Evolutionary conservation across 2,888 invertebrate genomes (phyloP), one percentile per base, ranked within the genome.

Genomic region (Caenorhabditis afra): DNA sequence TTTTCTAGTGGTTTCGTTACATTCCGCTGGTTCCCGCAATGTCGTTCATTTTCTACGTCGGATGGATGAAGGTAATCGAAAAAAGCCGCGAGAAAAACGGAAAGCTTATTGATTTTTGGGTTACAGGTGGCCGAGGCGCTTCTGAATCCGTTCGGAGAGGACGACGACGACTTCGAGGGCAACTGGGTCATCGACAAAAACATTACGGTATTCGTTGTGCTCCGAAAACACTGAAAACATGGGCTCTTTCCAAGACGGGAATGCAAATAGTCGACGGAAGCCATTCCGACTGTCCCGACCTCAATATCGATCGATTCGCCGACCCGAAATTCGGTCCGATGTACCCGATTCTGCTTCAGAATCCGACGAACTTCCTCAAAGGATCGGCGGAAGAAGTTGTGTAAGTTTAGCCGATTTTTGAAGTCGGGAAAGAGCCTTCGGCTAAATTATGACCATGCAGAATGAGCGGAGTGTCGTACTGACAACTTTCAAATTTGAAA

Each of bases 81-180:
- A 41, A 3, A 41, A 3, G 11, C 11, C 41, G 14, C 11, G 7
- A 41, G 2, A 11, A 41, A n/a, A 37, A 18, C 20, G n/a, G 75
- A n/a, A n/a, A n/a, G n/a, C n/a, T n/a, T n/a, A n/a, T n/a, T n/a
- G n/a, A n/a, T n/a, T n/a, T 77, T 29, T 7, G 29, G n/a, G n/a
- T n/a, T 81, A 77, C 82, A 88, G 71, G 87, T 89, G 5, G 88
- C 88, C 2, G 88, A 89, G 64, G 87, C 86, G 10, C 73, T 88
- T 47, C 79, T 88, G 16, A 89, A 89, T 70, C 88, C 89, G 1
- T 62, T 89, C 12, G 89, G 89, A 16, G 88, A 88, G 55, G 88
- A 89, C 61, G 88, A 89, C 59, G 89, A 89, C 59, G 88, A 88
- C 59, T 82, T 88, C 39, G 88, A 88, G 50, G 81, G 82, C 35